phyloP scores from a whole-genome alignment of 2,113 vertebrate species.

The Leucopsar rothschildi region DNA sequence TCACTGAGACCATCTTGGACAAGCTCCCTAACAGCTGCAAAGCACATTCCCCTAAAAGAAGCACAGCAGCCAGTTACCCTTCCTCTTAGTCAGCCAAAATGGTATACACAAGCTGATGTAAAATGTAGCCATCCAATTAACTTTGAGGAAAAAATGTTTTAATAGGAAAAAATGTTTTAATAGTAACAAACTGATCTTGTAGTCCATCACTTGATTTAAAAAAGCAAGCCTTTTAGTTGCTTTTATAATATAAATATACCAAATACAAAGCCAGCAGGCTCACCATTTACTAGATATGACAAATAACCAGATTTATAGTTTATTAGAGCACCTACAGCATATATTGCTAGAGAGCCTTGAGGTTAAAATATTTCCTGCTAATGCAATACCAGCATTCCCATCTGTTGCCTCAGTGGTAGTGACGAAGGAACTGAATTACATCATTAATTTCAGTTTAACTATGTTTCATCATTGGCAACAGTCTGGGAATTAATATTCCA shows the following conservation, averaged over 20 bases:
- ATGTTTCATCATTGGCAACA: conserved; percentile 60
- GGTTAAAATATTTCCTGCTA: conserved; percentile 23
- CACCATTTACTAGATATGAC: neutral
- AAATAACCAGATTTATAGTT: neutral
- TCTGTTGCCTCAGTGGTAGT: conserved; percentile 68
- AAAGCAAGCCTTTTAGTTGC: neutral
- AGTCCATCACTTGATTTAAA: neutral
- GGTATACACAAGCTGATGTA: neutral
- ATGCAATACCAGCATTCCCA: neutral
- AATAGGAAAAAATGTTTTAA: neutral
- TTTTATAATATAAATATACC: neutral
- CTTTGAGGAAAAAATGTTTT: neutral
- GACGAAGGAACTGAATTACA: conserved; percentile 62
- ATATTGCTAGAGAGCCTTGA: neutral
- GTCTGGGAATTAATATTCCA: conserved; percentile 12
- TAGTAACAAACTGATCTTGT: neutral
- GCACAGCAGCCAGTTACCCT: neutral
- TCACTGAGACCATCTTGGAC: neutral
- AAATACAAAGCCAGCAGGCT: neutral
- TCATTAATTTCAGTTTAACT: conserved; percentile 62
- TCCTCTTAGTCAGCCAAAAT: neutral
- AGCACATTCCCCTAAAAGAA: neutral
- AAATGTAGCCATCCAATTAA: neutral
- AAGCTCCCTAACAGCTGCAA: neutral
- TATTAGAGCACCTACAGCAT: neutral